These are phyloP conservation scores for Premnoplex brunnescens DNA, from an alignment of 2,797 vertebrate species.

Conservation along the genomic window DNA sequence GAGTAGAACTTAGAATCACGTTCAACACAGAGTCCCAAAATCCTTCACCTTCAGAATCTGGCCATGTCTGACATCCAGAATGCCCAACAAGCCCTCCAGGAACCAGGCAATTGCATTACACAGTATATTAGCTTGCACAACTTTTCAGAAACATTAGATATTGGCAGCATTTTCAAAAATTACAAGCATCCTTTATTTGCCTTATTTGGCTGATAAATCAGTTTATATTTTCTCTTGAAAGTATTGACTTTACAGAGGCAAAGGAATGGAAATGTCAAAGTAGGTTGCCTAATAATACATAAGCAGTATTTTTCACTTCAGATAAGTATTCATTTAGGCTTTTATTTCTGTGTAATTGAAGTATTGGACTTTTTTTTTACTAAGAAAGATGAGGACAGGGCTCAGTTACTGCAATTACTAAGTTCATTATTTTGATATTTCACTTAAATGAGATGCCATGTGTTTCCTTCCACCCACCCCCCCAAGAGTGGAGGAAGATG, in stretches of 20 bases:
- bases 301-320: neutral
- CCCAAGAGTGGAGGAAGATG: neutral
- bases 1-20: rapidly evolving
- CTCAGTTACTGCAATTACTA: neutral
- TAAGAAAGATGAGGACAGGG: neutral
- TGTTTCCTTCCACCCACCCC: neutral
- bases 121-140: neutral
- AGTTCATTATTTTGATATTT: slow-evolving; percentile 6
- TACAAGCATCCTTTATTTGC: neutral
- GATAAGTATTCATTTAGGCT: neutral
- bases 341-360: neutral
- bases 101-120: neutral
- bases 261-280: neutral
- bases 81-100: neutral
- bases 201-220: neutral
- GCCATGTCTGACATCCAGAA: neutral
- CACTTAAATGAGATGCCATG: neutral
- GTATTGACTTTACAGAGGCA: neutral
- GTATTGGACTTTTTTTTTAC: neutral
- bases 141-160: neutral
- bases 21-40: neutral
- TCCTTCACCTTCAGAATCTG: neutral
- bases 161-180: neutral
- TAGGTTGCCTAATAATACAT: neutral
- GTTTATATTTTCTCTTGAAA: neutral